Percentiles rank a stretch among this genome's conserved stretches.
These are phyloP conservation scores for Ditylenchus dipsaci DNA, from an alignment of 1,140 invertebrate species.

Conservation along the genomic window DNA sequence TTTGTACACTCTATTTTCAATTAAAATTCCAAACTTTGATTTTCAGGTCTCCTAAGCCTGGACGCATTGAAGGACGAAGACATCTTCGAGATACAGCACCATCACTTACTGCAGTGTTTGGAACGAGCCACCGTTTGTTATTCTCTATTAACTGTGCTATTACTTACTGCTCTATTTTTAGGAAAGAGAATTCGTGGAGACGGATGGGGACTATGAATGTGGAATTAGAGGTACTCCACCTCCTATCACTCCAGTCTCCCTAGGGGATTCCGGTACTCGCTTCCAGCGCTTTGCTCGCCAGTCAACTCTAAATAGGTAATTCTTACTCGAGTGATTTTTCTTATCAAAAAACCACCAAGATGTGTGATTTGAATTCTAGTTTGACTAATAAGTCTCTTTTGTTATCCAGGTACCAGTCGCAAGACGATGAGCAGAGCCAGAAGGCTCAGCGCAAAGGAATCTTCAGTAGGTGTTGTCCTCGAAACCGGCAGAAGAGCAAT, in stretches of 20 bases:
- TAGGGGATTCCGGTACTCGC: background rate
- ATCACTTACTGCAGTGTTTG: slow-evolving; percentile 90
- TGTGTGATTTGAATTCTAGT: too few relatives aligned
- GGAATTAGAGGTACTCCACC: background rate
- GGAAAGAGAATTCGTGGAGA: background rate
- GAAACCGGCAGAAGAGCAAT: background rate
- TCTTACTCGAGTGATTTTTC: too few relatives aligned
- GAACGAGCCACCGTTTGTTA: slow-evolving; percentile 82
- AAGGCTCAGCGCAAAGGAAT: background rate
- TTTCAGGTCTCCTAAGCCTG: slow-evolving; percentile 62
- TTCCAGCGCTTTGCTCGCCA: background rate
- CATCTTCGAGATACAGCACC: slow-evolving; percentile 97
- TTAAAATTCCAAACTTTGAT: too few relatives aligned
- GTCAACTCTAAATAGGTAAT: background rate
- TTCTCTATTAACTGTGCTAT: background rate
- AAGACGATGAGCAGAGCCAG: too few relatives aligned
- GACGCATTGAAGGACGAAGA: slow-evolving; percentile 80
- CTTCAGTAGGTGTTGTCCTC: background rate
- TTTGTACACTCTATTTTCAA: too few relatives aligned
- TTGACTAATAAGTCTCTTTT: too few relatives aligned
- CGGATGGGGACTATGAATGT: background rate
- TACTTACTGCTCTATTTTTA: background rate
- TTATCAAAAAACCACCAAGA: too few relatives aligned
- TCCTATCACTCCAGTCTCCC: background rate
- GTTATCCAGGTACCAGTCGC: too few relatives aligned